Evolutionary conservation across 1,140 invertebrate species (phyloP), one percentile per base, ranked within the genome.

Genomic region (Zaprionus ghesquierei): DNA sequence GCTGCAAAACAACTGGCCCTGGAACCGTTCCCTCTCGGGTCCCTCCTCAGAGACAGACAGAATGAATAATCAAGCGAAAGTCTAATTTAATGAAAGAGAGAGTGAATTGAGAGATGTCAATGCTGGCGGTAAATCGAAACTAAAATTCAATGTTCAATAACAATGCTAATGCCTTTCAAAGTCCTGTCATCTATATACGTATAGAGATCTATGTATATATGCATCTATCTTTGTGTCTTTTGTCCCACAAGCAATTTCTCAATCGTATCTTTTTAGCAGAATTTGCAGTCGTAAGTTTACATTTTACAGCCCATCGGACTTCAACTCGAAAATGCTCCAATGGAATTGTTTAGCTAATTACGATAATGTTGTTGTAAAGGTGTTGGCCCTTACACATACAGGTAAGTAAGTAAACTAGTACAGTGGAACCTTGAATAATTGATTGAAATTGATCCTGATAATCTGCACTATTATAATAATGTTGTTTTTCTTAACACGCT

Each of bases 241-340:
- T 64, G 68, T 75, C 66, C 68, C 68, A 69, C n/a, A 29, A 53
- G 31, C 51, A 46, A 60, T 60, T 72, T 44, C n/a, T 18, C 18
- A 38, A 65, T 35, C 58, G 18, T 62, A 46, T 75, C 44, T 63
- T 71, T 73, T 41, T 55, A 73, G 70, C 70, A 64, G 68, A 71
- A 12, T 62, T 70, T 75, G 72, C 72, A 75, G 72, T 75, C 72
- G 72, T 75, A 64, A 75, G 72, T 71, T 75, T 75, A 75, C 72
- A 75, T 75, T 75, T 75, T 75, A 75, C 66, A 70, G 68, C 60
- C 72, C 72, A 25, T 60, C 68, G 68, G 60, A 75, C 31, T 64
- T 70, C 44, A 70, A 54, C 60, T 75, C 49, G 27, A 70, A 27
- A 70, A 58, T 69, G 59, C 60, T 55, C 27, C 60, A 75, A 66